phyloP scores from a whole-genome alignment of 2,797 vertebrate genomes.

The Alauda arvensis region DNA sequence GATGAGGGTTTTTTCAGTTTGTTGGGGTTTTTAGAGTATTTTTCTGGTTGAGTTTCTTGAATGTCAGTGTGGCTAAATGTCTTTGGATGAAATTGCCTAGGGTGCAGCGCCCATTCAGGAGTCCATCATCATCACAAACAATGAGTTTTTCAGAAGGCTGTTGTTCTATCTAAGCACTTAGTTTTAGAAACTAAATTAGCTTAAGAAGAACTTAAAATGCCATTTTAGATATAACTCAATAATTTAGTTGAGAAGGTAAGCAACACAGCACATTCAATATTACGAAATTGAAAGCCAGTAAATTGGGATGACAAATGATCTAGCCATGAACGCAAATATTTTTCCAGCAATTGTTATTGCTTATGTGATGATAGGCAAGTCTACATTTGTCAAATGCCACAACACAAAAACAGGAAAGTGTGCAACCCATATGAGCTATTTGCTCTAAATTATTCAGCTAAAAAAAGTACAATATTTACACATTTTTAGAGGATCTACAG shows the following conservation, averaged over 20 bases:
- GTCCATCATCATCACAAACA: neutral
- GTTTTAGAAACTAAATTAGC: neutral
- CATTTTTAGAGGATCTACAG: neutral
- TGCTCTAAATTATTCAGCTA: neutral
- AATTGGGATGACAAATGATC: neutral
- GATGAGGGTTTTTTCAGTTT: neutral
- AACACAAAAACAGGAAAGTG: neutral
- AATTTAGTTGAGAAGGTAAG: neutral
- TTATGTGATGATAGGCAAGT: neutral
- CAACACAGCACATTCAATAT: neutral
- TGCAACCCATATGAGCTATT: neutral
- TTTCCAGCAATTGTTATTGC: neutral
- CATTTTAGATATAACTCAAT: neutral
- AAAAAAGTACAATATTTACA: neutral
- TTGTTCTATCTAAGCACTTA: neutral
- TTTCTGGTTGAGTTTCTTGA: neutral
- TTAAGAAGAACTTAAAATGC: neutral
- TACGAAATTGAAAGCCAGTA: neutral
- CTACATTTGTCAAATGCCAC: neutral
- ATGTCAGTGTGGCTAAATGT: neutral
- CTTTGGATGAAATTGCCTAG: neutral
- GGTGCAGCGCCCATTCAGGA: neutral
- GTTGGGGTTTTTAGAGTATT: accelerated
- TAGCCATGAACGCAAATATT: neutral
- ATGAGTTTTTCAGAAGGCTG: accelerated